Percentiles rank a stretch among this genome's conserved stretches.
These are phyloP conservation scores for Trissolcus brochymenae DNA, from an alignment of 2,888 invertebrate species.

Conservation along the genomic window DNA sequence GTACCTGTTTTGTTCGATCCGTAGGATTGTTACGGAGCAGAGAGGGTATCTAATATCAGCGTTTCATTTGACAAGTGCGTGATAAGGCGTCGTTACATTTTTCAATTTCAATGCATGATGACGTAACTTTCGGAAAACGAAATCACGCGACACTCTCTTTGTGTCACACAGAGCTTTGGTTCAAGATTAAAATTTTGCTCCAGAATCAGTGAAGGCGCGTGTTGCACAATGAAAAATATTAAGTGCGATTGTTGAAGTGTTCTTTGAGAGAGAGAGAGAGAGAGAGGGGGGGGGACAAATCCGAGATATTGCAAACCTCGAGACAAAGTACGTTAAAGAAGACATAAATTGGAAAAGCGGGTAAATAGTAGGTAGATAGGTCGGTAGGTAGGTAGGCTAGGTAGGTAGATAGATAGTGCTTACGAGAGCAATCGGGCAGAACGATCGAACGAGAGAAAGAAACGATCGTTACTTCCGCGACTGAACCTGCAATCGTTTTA, in stretches of 20 bases:
- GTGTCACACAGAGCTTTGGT: conserved; percentile 5
- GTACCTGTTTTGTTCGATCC: conserved; percentile 52
- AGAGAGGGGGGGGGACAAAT: neutral
- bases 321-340: conserved; percentile 30
- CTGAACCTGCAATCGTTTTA: conserved; percentile 60
- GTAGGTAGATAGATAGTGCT: conserved; percentile 20
- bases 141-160: conserved; percentile 15
- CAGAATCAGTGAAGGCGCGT: conserved; percentile 16
- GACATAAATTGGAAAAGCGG: conserved; percentile 30
- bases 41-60: conserved; percentile 41
- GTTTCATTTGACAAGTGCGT: conserved; percentile 37
- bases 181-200: conserved; percentile 25
- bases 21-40: conserved; percentile 30
- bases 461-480: conserved; percentile 63
- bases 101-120: conserved; percentile 18
- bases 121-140: conserved; percentile 36
- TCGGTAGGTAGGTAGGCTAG: conserved; percentile 46
- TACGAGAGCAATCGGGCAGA: conserved; percentile 63
- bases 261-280: neutral
- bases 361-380: conserved; percentile 49
- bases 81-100: conserved; percentile 5
- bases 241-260: conserved; percentile 16
- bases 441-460: conserved; percentile 64
- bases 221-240: neutral
- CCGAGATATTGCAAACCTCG: conserved; percentile 9